Conservation (phyloP, 2,888 invertebrate species). For the Cryptus viduatorius region DNA sequence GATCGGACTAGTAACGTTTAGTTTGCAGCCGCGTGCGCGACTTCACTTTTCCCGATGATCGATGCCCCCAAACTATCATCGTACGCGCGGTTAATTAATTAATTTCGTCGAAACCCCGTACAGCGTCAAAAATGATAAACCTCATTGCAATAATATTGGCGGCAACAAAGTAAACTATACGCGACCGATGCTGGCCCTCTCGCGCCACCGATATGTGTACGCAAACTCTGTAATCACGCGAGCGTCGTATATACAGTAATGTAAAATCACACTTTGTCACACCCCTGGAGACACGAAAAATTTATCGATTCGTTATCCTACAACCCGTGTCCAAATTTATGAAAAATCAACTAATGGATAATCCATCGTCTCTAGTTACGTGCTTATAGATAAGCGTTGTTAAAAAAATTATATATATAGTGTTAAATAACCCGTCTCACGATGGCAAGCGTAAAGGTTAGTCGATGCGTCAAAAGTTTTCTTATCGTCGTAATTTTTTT, state of each 20-base stretch:
- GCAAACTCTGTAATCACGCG: not conserved
- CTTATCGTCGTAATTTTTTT: constrained; percentile 22
- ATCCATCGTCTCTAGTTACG: not conserved
- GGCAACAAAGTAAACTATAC: constrained; percentile 2
- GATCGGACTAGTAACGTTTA: too few relatives aligned
- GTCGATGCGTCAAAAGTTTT: constrained; percentile 1
- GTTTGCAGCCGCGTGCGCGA: too few relatives aligned
- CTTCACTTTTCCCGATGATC: too few relatives aligned
- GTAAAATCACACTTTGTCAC: not conserved
- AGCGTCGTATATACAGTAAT: not conserved
- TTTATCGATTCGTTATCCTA: not conserved
- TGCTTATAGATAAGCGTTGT: not conserved
- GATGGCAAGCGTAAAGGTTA: constrained; percentile 41
- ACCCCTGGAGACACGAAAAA: not conserved
- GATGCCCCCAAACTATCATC: too few relatives aligned
- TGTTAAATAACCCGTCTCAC: not conserved
- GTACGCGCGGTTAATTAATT: not conserved
- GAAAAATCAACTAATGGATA: not conserved
- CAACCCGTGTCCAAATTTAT: not conserved
- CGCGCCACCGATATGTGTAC: not conserved
- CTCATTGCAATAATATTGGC: not conserved
- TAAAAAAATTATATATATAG: not conserved
- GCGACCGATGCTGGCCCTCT: not conserved
- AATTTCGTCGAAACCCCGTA: not conserved
- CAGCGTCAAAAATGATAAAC: not conserved